Percentiles rank a stretch among this genome's conserved stretches.
phyloP scores from a whole-genome alignment of 2,113 vertebrate genomes.

The Verasper variegatus region DNA sequence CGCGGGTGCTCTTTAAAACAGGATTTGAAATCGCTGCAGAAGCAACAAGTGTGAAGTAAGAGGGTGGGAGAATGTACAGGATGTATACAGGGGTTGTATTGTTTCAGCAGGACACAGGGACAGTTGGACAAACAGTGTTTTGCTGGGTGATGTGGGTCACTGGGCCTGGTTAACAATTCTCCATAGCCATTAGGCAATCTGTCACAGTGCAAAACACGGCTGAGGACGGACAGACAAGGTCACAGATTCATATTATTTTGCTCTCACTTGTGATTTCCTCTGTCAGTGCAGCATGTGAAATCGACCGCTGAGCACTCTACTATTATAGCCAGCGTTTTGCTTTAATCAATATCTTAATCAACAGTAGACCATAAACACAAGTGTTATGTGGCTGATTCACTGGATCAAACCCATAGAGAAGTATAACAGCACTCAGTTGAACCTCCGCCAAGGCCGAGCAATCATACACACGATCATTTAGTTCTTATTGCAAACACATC shows the following conservation, averaged over 20 bases:
- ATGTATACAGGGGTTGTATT: slow-evolving; percentile 23
- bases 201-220: slow-evolving; percentile 27
- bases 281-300: background rate
- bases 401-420: too few relatives aligned
- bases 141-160: slow-evolving; percentile 53
- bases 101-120: slow-evolving; percentile 37
- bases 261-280: background rate
- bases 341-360: background rate
- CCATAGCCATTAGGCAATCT: slow-evolving; percentile 45
- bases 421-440: too few relatives aligned
- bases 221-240: slow-evolving; percentile 18
- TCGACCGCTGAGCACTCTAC: background rate
- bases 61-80: slow-evolving; percentile 30
- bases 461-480: too few relatives aligned
- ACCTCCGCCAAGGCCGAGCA: too few relatives aligned
- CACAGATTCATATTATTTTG: background rate
- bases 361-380: background rate
- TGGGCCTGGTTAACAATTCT: slow-evolving; percentile 50
- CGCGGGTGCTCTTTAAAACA: background rate
- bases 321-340: background rate
- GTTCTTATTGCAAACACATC: too few relatives aligned
- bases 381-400: too few relatives aligned
- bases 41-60: slow-evolving; percentile 57
- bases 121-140: slow-evolving; percentile 64
- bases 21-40: background rate